Base-by-base conservation (phyloP, 2,797 vertebrate genomes). In the Cichlasoma orientale region DNA sequence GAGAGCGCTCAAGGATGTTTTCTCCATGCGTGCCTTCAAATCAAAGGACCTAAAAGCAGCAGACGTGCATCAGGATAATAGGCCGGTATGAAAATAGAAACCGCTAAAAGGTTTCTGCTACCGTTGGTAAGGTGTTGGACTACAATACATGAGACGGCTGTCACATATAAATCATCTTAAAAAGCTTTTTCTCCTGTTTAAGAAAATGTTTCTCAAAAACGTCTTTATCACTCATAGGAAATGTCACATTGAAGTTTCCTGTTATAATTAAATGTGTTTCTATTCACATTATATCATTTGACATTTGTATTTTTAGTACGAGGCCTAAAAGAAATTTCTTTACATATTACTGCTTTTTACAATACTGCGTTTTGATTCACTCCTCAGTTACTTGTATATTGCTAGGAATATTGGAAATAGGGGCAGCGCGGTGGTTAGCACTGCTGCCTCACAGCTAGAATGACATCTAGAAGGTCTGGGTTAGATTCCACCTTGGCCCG, bases 11-110 rank as follows among this genome's bases (percentile, higher is more conserved):
- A 44, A 31, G 19, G 50, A 72, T 57, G 69, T 77, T 82, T 74
- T 59, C 63, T 29, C 33, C 14, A 27, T 11, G 5, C 38, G 19
- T 27, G 13, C 19, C 31, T 36, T 75, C 21, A 73, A 74, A 80
- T 82, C 44, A 84, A 84, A 83, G 47, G 52, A 53, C 5, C 4
- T 50, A 25, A 72, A 63, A 68, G 9, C 25, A 56, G 70, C 44
- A 79, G 68, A 57, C 56, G 12, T 7, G 31, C 44, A 41, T 73
- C 58, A 56, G 12, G 36, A 29, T 78, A 54, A 66, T 69, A 71
- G 38, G 61, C 38, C 16, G 38, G 14, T 75, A 56, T 63, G 14
- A 70, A 79, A 84, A 78, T 79, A 69, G 86, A 73, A 56, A 38
- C 13, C n/a, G 25, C 16, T 4, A 41, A 71, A 77, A 75, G 38